Conservation (phyloP, 2,113 vertebrate species). For the Cyanistes caeruleus region DNA sequence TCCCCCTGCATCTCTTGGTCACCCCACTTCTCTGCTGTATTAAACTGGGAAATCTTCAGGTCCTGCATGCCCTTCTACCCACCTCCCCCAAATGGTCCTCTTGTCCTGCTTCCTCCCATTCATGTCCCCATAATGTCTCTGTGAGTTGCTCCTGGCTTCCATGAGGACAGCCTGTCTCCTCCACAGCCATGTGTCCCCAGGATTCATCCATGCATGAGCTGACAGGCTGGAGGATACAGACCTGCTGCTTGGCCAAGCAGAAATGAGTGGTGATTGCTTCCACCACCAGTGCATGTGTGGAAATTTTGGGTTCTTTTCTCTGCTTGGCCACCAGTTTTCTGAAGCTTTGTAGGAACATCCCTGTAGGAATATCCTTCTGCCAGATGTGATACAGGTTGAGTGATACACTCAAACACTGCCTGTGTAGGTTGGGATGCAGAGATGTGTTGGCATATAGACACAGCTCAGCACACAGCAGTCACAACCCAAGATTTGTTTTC, state of each 20-base stretch:
- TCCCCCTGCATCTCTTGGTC: not conserved
- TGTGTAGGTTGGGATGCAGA: not conserved
- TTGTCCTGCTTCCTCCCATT: not conserved
- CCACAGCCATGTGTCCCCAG: fast-evolving
- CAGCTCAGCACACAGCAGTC: not conserved
- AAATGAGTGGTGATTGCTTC: not conserved
- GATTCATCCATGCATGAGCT: not conserved
- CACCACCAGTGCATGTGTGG: not conserved
- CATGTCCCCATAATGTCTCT: not conserved
- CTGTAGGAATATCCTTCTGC: not conserved
- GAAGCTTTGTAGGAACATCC: not conserved
- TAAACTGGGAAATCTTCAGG: not conserved
- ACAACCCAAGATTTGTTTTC: not conserved
- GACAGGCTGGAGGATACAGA: not conserved
- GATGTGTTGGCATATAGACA: not conserved
- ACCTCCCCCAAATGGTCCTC: not conserved
- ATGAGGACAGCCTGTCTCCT: not conserved
- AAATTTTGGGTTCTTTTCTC: not conserved
- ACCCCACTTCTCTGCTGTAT: not conserved
- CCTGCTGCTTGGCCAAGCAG: not conserved
- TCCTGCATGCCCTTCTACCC: not conserved
- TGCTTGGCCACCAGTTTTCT: not conserved
- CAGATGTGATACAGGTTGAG: not conserved
- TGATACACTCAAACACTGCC: not conserved
- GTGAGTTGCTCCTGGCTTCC: not conserved